These are phyloP conservation scores for Mesocentrotus franciscanus DNA, from an alignment of 53 echinoderm and acorn worm species.

Conservation along the genomic window DNA sequence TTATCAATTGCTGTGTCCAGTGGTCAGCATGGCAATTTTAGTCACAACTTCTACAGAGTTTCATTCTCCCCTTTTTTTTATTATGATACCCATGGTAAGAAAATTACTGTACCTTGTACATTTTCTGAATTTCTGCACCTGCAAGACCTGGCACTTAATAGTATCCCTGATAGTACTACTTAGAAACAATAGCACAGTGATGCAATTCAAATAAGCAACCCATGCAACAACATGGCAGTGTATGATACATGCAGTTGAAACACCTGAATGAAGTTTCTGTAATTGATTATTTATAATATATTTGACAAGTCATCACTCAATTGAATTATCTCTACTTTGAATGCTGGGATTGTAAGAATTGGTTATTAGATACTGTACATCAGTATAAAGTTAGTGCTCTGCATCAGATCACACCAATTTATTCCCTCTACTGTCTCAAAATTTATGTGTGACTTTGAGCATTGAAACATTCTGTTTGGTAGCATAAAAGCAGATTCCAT, in stretches of 20 bases:
- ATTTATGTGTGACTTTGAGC: neutral
- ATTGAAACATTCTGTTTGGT: neutral
- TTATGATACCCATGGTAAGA: neutral
- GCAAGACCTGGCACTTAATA: neutral
- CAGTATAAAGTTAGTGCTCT: neutral
- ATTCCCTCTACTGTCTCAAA: neutral
- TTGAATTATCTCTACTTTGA: neutral
- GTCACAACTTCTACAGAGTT: neutral
- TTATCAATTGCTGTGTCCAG: neutral
- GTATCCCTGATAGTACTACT: neutral
- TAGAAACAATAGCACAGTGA: neutral
- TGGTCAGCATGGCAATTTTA: neutral
- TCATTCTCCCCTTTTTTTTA: neutral
- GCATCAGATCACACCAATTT: no score
- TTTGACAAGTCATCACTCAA: neutral
- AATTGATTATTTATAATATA: neutral
- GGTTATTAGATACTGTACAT: neutral
- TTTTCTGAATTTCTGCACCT: conserved; percentile 5
- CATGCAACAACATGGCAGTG: neutral
- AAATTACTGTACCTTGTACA: neutral
- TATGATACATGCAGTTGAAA: neutral
- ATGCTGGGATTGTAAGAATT: neutral
- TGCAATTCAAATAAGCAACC: neutral
- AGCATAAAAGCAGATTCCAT: neutral
- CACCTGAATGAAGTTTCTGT: neutral